phyloP scores from a whole-genome alignment of 2,797 vertebrate species.

The Borostomias antarcticus region DNA sequence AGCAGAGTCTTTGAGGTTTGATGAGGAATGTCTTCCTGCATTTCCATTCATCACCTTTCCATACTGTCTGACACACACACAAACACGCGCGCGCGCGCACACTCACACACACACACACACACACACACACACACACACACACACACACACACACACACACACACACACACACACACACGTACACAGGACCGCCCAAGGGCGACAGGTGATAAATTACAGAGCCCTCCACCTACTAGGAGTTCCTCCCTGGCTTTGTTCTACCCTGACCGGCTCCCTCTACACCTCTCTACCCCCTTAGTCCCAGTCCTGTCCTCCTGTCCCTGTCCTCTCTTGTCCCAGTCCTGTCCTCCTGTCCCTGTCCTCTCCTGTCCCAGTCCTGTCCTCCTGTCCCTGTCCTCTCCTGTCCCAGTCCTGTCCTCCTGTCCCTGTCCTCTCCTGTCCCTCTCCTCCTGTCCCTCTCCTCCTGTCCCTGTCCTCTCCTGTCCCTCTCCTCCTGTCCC shows the following conservation, averaged over 20 bases:
- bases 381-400: no score
- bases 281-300: no score
- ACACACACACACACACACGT: conserved; percentile 24
- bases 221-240: conserved; percentile 63
- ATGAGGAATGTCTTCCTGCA: conserved; percentile 37
- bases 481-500: no score
- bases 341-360: no score
- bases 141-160: conserved; percentile 26
- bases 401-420: no score
- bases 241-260: conserved; percentile 78
- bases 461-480: no score
- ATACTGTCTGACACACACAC: conserved; percentile 21
- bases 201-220: conserved; percentile 83
- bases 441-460: no score
- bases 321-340: no score
- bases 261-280: conserved; percentile 66
- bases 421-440: no score
- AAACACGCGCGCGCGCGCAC: not conserved
- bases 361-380: no score
- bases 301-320: no score
- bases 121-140: conserved; percentile 21
- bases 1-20: conserved; percentile 32
- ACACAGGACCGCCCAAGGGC: conserved; percentile 59
- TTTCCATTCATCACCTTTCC: conserved; percentile 53
- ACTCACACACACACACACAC: conserved; percentile 5